Evolutionary conservation across 1,140 invertebrate genomes (phyloP).

Genomic region (Kradibia gibbosae): DNA sequence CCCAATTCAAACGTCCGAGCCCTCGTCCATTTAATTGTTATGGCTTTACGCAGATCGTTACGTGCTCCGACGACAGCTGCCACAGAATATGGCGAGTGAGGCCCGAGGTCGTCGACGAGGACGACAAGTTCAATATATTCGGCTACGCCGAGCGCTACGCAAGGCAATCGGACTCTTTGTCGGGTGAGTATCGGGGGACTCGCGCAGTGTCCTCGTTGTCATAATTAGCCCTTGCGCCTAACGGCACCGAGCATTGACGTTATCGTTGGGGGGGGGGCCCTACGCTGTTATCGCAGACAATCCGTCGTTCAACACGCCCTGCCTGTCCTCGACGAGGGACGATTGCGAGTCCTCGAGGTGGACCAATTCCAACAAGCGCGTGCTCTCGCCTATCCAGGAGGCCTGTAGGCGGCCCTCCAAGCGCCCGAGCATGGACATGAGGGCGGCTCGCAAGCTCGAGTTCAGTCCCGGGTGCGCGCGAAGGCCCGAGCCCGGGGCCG

Average conservation of each 20-base stretch:
- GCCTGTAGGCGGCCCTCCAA: conserved; percentile 60
- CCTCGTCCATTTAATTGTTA: not conserved
- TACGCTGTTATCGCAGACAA: not conserved
- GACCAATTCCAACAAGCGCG: conserved; percentile 45
- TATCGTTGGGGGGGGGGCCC: too few relatives aligned
- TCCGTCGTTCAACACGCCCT: not conserved
- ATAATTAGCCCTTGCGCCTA: too few relatives aligned
- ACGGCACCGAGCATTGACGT: too few relatives aligned
- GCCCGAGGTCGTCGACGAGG: conserved; percentile 72
- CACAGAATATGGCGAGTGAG: conserved; percentile 84
- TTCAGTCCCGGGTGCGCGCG: conserved; percentile 58
- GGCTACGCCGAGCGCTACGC: conserved; percentile 73
- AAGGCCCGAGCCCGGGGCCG: not conserved
- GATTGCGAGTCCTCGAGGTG: not conserved
- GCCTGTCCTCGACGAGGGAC: not conserved
- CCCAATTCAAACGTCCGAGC: too few relatives aligned
- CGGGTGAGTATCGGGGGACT: conserved; percentile 23
- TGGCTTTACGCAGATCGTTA: conserved; percentile 75
- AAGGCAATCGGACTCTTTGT: not conserved
- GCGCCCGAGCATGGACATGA: conserved; percentile 66
- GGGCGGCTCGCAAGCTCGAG: conserved; percentile 61
- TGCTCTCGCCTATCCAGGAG: conserved; percentile 68
- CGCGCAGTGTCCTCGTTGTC: too few relatives aligned
- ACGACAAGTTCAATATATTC: conserved; percentile 69
- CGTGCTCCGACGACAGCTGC: conserved; percentile 85